These are phyloP conservation scores for Myopa tessellatipennis DNA, from an alignment of 2,888 invertebrate species.

Conservation along the genomic window DNA sequence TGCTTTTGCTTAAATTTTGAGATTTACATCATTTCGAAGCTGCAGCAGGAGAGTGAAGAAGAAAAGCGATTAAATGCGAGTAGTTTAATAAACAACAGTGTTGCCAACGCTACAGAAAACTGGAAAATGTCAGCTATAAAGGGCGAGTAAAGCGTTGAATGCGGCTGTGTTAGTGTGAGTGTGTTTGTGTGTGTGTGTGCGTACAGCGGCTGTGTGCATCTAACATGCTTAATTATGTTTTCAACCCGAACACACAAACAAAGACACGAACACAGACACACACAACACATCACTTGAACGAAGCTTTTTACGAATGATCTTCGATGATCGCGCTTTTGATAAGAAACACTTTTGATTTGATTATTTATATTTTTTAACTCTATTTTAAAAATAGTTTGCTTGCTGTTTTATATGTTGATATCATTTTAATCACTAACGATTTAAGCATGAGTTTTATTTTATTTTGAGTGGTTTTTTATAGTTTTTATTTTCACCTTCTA, in stretches of 20 bases:
- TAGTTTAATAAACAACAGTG: background rate
- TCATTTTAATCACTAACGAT: too few species aligned
- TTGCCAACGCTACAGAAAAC: conserved; percentile 3
- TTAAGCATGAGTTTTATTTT: too few species aligned
- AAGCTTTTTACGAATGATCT: background rate
- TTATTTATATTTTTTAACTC: too few species aligned
- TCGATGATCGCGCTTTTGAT: background rate
- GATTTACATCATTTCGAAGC: background rate
- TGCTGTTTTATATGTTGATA: too few species aligned
- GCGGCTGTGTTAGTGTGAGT: background rate
- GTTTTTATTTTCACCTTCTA: too few species aligned
- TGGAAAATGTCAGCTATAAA: background rate
- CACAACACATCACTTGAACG: background rate
- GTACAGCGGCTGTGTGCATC: background rate
- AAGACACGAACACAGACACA: conserved; percentile 13
- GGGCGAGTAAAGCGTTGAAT: background rate
- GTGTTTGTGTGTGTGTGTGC: background rate
- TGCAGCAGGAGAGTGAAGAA: background rate
- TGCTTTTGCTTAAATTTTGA: too few species aligned
- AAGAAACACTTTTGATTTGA: too few species aligned
- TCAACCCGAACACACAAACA: background rate
- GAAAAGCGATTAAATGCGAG: background rate
- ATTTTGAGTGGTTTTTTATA: too few species aligned
- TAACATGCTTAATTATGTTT: background rate
- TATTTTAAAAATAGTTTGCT: too few species aligned